These are phyloP conservation scores for Glaucopsyche alexis DNA, from an alignment of 2,888 invertebrate species.

Conservation along the genomic window DNA sequence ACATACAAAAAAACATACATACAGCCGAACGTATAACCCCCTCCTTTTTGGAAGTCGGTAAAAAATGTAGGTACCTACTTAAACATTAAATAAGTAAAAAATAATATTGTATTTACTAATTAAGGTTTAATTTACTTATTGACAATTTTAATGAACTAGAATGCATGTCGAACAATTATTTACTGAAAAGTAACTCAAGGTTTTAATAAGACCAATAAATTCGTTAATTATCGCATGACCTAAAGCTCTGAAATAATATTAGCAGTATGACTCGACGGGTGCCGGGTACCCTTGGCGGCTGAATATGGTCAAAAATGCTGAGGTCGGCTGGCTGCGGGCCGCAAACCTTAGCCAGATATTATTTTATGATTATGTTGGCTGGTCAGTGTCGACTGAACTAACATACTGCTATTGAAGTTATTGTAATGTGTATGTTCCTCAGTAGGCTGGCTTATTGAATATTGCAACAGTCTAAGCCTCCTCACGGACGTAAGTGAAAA, in stretches of 20 bases:
- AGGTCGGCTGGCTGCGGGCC: neutral
- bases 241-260: neutral
- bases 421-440: no score
- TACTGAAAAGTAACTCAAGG: neutral
- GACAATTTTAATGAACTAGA: neutral
- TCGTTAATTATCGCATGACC: constrained; percentile 15
- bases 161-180: neutral
- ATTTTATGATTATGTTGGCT: no score
- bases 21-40: no score
- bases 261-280: neutral
- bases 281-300: constrained; percentile 16
- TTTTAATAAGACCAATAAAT: constrained; percentile 13
- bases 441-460: no score
- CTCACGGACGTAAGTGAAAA: no score
- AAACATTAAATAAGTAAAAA: neutral
- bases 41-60: no score
- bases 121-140: neutral
- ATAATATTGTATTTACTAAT: neutral
- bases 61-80: no score
- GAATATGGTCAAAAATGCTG: constrained; percentile 8
- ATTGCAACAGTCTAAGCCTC: no score
- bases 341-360: constrained; percentile 1
- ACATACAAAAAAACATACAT: no score
- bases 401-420: no score
- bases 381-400: no score